These are phyloP conservation scores for Erpornis zantholeuca DNA, from an alignment of 2,113 vertebrate genomes.

Conservation along the genomic window DNA sequence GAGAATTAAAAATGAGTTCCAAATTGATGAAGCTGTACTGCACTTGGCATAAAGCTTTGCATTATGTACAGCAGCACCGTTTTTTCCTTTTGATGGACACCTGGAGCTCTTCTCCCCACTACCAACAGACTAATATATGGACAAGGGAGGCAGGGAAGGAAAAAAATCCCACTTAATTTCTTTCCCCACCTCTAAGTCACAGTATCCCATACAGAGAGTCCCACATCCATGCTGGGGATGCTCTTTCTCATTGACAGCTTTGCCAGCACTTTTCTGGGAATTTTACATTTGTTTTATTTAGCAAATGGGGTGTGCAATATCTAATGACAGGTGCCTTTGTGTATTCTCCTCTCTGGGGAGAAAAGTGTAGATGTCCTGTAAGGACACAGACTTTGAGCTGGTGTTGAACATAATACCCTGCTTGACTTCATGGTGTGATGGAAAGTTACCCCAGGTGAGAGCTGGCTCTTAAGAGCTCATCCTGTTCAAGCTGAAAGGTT, in stretches of 20 bases:
- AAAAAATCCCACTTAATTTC: neutral
- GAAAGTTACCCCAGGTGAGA: neutral
- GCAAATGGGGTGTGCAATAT: neutral
- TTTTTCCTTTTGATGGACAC: neutral
- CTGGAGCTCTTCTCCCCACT: neutral
- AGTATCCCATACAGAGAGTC: neutral
- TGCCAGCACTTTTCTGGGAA: neutral
- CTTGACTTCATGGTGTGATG: neutral
- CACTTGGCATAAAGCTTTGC: neutral
- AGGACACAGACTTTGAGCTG: neutral
- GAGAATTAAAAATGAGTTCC: neutral
- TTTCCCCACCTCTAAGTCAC: neutral
- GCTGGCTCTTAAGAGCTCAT: neutral
- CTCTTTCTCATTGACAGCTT: neutral
- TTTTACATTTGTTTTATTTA: neutral
- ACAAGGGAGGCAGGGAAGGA: neutral
- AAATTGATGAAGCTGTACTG: neutral
- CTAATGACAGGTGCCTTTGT: neutral
- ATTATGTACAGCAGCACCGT: neutral
- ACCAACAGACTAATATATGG: neutral
- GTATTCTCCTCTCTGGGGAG: neutral
- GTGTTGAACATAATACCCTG: neutral
- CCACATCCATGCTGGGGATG: neutral
- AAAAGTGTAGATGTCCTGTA: neutral
- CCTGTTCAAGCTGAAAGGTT: neutral